These are phyloP conservation scores for Nothobranchius kuhntae DNA, from an alignment of 2,113 vertebrate genomes.

Conservation along the genomic window DNA sequence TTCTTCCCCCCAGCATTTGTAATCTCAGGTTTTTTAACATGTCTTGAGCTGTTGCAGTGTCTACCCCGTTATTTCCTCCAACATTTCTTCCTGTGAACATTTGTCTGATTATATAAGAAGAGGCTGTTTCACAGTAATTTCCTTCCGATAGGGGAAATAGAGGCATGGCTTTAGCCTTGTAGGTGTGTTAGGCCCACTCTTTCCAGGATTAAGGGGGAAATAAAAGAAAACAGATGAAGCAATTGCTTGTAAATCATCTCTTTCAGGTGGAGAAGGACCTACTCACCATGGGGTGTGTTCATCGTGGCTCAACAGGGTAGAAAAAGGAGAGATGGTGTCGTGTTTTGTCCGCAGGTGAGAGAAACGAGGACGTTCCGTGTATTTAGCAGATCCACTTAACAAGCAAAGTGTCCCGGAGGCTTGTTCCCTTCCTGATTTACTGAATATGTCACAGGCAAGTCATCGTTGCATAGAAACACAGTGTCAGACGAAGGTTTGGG, in stretches of 20 bases:
- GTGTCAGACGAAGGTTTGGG: no score
- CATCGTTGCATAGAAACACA: no score
- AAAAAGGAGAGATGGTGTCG: conserved; percentile 88
- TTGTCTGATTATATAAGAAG: conserved; percentile 39
- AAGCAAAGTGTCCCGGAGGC: no score
- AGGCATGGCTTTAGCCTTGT: conserved; percentile 24
- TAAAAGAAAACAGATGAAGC: conserved; percentile 35
- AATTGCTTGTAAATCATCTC: conserved; percentile 47
- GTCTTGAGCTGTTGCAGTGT: not conserved
- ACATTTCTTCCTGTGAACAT: conserved; percentile 16
- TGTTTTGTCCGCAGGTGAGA: conserved; percentile 94
- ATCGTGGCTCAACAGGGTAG: conserved; percentile 95
- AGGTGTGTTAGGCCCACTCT: conserved; percentile 17
- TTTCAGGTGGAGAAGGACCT: conserved; percentile 89
- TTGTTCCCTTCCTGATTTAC: no score
- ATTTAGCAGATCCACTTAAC: no score
- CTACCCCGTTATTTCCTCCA: conserved; percentile 3
- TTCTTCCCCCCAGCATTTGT: not conserved
- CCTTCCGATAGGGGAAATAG: conserved; percentile 10
- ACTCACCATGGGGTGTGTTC: conserved; percentile 96
- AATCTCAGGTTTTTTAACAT: conserved; percentile 5
- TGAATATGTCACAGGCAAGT: no score
- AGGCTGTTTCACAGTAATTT: conserved; percentile 53
- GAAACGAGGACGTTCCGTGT: no score
- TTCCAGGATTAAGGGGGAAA: not conserved